Evolutionary conservation across 2,113 vertebrate species (phyloP).

Genomic region (Bettongia penicillata): DNA sequence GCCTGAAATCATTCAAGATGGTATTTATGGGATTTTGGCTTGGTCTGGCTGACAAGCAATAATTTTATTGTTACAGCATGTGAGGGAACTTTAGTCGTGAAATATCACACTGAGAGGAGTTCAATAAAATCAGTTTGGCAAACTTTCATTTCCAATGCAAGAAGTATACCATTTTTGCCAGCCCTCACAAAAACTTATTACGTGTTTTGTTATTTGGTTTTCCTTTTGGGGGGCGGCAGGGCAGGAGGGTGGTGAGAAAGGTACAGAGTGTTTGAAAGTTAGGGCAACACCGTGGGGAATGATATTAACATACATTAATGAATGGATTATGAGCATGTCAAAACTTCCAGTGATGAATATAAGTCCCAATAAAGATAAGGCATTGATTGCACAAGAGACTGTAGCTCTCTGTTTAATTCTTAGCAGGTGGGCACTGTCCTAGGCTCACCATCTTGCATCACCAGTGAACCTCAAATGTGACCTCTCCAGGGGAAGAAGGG

Average conservation of each 20-base stretch:
- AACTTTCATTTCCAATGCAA: constrained; percentile 61
- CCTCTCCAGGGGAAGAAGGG: constrained; percentile 74
- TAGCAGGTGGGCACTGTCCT: constrained; percentile 79
- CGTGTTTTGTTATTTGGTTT: background rate
- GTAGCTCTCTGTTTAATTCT: constrained; percentile 79
- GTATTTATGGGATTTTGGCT: constrained; percentile 60
- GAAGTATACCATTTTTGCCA: constrained; percentile 57
- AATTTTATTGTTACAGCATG: constrained; percentile 75
- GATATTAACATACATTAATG: constrained; percentile 77
- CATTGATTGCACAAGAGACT: constrained; percentile 75
- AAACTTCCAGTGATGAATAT: constrained; percentile 77
- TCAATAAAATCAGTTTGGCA: constrained; percentile 75
- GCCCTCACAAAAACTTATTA: constrained; percentile 52
- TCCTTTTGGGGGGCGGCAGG: too few relatives aligned
- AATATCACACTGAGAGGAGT: constrained; percentile 67
- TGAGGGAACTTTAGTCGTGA: constrained; percentile 74
- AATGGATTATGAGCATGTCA: constrained; percentile 72
- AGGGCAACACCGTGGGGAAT: constrained; percentile 67
- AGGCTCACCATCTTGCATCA: constrained; percentile 78
- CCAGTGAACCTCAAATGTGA: constrained; percentile 79
- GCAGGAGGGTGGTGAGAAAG: background rate
- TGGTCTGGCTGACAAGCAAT: constrained; percentile 70
- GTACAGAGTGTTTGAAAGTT: constrained; percentile 70
- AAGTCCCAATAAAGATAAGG: constrained; percentile 67
- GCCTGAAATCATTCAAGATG: constrained; percentile 72